Conservation (phyloP, 1,140 invertebrate genomes). For the Dendroctonus ponderosae region DNA sequence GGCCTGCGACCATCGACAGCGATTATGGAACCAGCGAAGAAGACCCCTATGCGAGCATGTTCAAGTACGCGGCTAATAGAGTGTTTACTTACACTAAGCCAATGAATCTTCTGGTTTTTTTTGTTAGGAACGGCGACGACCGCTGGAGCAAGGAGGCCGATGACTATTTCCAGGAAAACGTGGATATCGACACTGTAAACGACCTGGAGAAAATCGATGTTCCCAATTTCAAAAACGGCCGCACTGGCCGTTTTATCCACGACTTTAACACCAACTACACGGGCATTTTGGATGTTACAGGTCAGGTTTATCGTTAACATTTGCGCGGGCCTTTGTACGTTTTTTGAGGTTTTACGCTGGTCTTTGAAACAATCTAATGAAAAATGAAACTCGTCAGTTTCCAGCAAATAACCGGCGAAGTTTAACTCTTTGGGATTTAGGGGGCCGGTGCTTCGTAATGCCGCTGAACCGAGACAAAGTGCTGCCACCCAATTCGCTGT, state of each 20-base stretch:
- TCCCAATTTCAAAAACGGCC: conserved; percentile 74
- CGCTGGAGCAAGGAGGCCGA: no score
- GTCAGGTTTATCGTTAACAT: conserved; percentile 29
- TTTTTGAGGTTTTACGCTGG: neutral
- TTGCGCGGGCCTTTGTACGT: conserved; percentile 21
- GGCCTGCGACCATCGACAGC: neutral
- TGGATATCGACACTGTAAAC: conserved; percentile 70
- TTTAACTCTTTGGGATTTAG: conserved; percentile 5
- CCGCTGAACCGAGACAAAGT: conserved; percentile 75
- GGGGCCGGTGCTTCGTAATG: conserved; percentile 82
- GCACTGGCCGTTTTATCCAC: conserved; percentile 80
- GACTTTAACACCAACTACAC: conserved; percentile 84
- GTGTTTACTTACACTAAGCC: no score
- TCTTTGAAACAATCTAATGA: neutral
- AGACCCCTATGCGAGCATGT: no score
- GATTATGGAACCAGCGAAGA: neutral
- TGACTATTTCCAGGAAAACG: conserved; percentile 66
- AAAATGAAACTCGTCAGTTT: neutral
- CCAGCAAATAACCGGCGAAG: neutral
- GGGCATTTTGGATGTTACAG: conserved; percentile 80
- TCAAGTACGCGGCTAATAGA: no score
- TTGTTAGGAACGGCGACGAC: no score
- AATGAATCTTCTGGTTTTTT: no score
- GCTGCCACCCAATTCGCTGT: conserved; percentile 73
- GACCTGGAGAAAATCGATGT: conserved; percentile 76